Evolutionary conservation across 2,888 invertebrate species (phyloP), one percentile per base, ranked within the genome.

Genomic region (Phortica okadai): DNA sequence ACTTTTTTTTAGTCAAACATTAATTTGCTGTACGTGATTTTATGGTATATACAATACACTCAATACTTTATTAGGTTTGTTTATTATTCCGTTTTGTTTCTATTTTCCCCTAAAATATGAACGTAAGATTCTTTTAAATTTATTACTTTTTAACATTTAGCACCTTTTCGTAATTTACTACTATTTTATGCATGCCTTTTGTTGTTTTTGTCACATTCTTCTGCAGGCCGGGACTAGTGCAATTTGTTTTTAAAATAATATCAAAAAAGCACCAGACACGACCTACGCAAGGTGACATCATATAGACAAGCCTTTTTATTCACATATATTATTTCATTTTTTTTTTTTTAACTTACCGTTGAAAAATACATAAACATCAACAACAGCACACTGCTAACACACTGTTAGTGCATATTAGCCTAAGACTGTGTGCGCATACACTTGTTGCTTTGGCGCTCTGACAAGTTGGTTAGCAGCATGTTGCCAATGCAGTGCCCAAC

Each of bases 181-280:
- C 64, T 16, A 56, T 56, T 56, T 33, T 33, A 33, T 33, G 33
- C 33, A 21, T 33, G 41, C 25, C 11, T 69, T 14, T 41, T 67
- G 87, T 82, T 86, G 87, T 69, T 76, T 81, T 82, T 77, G 90
- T 83, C 90, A 90, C 79, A 83, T 84, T 86, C 83, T 90, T 86
- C 83, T 90, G 93, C 93, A 93, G 93, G 93, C 93, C 93, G 93
- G 93, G 93, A 93, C 93, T 92, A 93, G 93, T 93, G 93, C 93
- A 93, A 93, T 93, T 92, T 93, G 93, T 92, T 89, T 85, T 78
- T 81, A 84, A 90, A 91, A 90, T 33, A 90, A 89, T 88, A 90
- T 92, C 93, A 93, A 92, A 93, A 90, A 90, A 92, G 93, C 93
- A 92, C 93, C 90, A 92, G 92, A 89, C 93, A 93, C 93, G 92